Evolutionary conservation across 2,113 vertebrate genomes (phyloP), one percentile per base, ranked within the genome.

Genomic region (Malurus melanocephalus): DNA sequence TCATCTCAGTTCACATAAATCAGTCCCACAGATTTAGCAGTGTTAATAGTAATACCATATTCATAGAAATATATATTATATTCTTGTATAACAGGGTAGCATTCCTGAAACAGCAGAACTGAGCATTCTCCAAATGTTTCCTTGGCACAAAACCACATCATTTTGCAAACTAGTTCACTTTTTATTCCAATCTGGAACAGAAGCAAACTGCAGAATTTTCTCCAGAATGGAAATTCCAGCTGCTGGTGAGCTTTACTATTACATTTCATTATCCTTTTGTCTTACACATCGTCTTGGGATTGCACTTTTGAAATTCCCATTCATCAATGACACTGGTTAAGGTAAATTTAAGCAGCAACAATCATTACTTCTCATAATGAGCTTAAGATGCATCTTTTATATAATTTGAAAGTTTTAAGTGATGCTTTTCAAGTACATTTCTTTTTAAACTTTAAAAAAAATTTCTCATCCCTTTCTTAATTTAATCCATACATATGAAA

Each of bases 211-310:
- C 30, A 77, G 57, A 88, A 86, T 93, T 91, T 91, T 85, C 51
- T 91, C 56, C 66, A 65, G 66, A 73, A 91, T 94, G 88, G 83
- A 94, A 94, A 94, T 79, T 94, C 73, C 86, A 92, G 69, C 66
- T 91, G 83, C 71, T 85, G 62, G 51, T 10, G 5, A 87, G 46
- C 26, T 86, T 86, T 86, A 84, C 66, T 62, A 79, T 51, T 55
- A 81, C 74, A 86, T 91, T 92, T 60, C 66, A 59, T 56, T 65
- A 72, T 9, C 78, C 27, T 79, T 92, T 57, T 68, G 33, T 91
- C n/a, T 82, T 75, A 87, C 40, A 80, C 52, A 88, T 82, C 42
- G 74, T 78, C 27, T 76, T 78, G 77, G 62, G 71, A 94, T 43
- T 35, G 66, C 2, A 1, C 48, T 88, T 74, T 73, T 86, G 20